Base-by-base conservation (phyloP, 2,113 vertebrate genomes). In the Miniopterus natalensis region DNA sequence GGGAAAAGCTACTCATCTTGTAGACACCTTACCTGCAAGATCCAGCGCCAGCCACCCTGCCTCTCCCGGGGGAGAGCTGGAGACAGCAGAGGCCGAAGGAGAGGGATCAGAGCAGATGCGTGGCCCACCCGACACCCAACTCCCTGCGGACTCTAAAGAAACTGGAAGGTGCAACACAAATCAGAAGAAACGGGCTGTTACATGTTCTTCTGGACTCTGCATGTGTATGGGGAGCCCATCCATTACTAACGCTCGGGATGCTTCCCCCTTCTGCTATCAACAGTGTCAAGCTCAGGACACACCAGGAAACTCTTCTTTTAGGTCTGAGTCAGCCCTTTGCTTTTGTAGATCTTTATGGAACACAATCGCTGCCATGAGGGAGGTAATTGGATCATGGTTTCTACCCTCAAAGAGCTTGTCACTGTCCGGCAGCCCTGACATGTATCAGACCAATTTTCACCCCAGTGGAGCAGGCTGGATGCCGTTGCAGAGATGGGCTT, bases 151-250 rank as follows among this genome's bases (percentile, higher is more conserved):
- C 45, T 77, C 71, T 49, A n/a, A 77, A 55, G 31, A 83, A 88
- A 40, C 7, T 49, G 5, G 10, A 83, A 55, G 61, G 21, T 13
- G 42, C 15, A 20, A 8, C 25, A 78, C 12, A 29, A 49, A 65
- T 27, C 36, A 1, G 12, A 49, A 78, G 36, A 3, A 21, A 10
- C 15, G 18, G 25, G 6, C 21, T 65, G 6, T 87, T 14, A 12
- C 2, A 4, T 36, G 3, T 53, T 87, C 51, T 74, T 29, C 45
- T 27, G 29, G 65, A 61, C 61, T 45, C 57, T 59, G 65, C 4
- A 0, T 14, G 3, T 18, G 21, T 1, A 0, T 0, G 13, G 59
- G 42, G 57, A n/a, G 80, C 85, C 40, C 5, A 9, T 17, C 77
- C 11, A 0, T 11, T 29, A 45, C 36, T 6, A 18, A 86, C 0